Percentiles rank a stretch among this genome's conserved stretches.
Evolutionary conservation across 2,113 vertebrate species (phyloP).

Genomic region (Lepisosteus oculatus): DNA sequence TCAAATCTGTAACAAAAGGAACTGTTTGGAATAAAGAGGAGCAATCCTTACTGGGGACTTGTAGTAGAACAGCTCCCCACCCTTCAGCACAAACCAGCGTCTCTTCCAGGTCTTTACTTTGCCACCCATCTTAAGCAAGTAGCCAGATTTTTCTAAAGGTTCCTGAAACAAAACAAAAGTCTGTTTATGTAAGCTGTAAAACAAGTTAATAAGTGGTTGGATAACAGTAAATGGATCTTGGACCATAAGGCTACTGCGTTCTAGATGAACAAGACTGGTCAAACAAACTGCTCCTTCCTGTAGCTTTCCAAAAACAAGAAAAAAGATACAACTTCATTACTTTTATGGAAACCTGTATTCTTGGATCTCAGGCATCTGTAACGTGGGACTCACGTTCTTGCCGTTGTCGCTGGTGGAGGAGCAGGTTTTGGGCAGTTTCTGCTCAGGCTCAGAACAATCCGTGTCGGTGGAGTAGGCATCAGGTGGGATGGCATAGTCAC

Average conservation of each 20-base stretch:
- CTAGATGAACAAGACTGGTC: too few relatives aligned
- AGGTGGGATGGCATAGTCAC: constrained; percentile 96
- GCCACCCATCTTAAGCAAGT: constrained; percentile 94
- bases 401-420: constrained; percentile 79
- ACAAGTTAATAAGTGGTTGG: too few relatives aligned
- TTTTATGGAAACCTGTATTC: too few relatives aligned
- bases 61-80: constrained; percentile 92
- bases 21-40: too few relatives aligned
- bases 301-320: too few relatives aligned
- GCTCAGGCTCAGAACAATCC: constrained; percentile 88
- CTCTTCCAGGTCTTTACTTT: constrained; percentile 96
- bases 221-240: too few relatives aligned
- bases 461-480: constrained; percentile 91
- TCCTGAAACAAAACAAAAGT: constrained; percentile 64
- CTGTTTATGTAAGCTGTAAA: too few relatives aligned
- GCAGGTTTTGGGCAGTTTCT: constrained; percentile 88
- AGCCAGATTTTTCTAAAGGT: constrained; percentile 93
- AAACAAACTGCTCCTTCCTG: too few relatives aligned
- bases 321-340: too few relatives aligned
- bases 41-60: constrained; percentile 85
- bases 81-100: constrained; percentile 96
- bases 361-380: neutral
- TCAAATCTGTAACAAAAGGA: too few relatives aligned
- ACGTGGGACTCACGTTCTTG: constrained; percentile 77
- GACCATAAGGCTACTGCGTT: constrained; percentile 8